These are phyloP conservation scores for Drosophila mojavensis DNA, from an alignment of 1,140 invertebrate species.

Conservation along the genomic window DNA sequence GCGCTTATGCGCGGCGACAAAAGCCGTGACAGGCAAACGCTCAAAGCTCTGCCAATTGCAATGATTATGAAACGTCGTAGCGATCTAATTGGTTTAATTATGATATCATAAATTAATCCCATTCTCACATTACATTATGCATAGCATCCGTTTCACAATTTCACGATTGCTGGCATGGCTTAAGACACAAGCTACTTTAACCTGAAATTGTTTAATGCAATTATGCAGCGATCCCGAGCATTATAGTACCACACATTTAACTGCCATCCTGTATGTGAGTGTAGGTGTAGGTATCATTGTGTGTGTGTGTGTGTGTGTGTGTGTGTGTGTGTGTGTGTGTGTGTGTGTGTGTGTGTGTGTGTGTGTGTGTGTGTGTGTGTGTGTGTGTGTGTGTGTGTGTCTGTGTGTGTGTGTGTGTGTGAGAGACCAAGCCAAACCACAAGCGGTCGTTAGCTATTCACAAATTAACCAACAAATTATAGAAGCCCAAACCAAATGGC, in stretches of 20 bases:
- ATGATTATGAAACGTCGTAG: conserved; percentile 45
- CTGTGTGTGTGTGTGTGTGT: background rate
- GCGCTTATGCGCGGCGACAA: conserved; percentile 63
- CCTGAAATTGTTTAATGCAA: conserved; percentile 44
- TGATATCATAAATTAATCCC: conserved; percentile 75
- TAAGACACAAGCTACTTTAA: conserved; percentile 55
- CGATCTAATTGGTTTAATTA: conserved; percentile 76
- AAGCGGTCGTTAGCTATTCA: conserved; percentile 55
- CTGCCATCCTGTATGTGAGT: background rate
- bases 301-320: background rate
- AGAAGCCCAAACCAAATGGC: conserved; percentile 26
- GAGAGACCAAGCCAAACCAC: conserved; percentile 41
- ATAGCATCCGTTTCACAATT: conserved; percentile 12
- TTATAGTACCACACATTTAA: background rate
- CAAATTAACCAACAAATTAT: conserved; percentile 65
- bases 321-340: background rate
- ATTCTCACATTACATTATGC: conserved; percentile 43
- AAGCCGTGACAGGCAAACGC: conserved; percentile 46
- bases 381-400: background rate
- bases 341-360: background rate
- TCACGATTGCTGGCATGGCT: conserved; percentile 7
- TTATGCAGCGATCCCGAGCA: conserved; percentile 16
- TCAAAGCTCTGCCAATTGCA: conserved; percentile 53
- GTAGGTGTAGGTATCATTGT: too few relatives aligned
- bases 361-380: background rate